Evolutionary conservation across 2,797 vertebrate species (phyloP).

Genomic region (Urophycis tenuis): DNA sequence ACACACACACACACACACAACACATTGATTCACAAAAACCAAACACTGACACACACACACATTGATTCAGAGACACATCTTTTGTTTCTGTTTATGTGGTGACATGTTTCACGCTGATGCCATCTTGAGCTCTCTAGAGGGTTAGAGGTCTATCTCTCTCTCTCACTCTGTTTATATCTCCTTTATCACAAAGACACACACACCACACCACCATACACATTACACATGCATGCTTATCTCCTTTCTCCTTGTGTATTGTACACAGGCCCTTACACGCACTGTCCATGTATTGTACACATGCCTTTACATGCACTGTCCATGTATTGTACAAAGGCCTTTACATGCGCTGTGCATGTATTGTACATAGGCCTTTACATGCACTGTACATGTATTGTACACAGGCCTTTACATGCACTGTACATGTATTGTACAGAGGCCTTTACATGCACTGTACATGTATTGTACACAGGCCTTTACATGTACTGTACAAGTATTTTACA

Average conservation of each 20-base stretch:
- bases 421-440: too few species aligned
- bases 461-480: neutral
- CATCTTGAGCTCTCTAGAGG: neutral
- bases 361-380: too few species aligned
- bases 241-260: neutral
- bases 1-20: slow-evolving; percentile 43
- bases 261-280: neutral
- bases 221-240: neutral
- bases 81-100: neutral
- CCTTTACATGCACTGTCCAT: too few species aligned
- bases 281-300: too few species aligned
- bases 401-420: neutral
- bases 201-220: neutral
- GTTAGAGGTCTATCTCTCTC: neutral
- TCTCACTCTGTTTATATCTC: neutral
- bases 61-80: slow-evolving; percentile 1
- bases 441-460: too few species aligned
- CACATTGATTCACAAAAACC: slow-evolving; percentile 10
- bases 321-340: neutral
- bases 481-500: too few species aligned
- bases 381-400: too few species aligned
- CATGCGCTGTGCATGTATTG: too few species aligned
- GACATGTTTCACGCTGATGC: neutral
- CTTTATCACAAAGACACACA: neutral
- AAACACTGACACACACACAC: slow-evolving; percentile 20